Evolutionary conservation across 2,888 invertebrate species (phyloP), one percentile per base, ranked within the genome.

Genomic region (Eueremaeus valkanovi): DNA sequence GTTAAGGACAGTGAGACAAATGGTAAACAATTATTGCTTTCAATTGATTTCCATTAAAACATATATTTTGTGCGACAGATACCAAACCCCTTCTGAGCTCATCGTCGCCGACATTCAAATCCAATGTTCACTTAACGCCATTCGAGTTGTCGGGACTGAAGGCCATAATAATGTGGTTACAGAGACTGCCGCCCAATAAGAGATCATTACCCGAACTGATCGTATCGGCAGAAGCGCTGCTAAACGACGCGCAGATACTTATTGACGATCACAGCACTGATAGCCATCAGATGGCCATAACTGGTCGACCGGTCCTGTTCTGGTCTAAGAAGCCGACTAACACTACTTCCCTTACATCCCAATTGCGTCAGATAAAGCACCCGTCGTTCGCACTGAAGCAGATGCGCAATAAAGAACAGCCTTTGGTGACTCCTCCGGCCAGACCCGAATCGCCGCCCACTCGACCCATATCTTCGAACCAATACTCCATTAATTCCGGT

Each of bases 161-260:
- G 80, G 92, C 92, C 73, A 92, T 97, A 80, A 92, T 95, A 27
- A 90, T 92, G 88, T 95, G 93, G 85, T 86, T 97, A 24, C 93
- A 94, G 82, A 90, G 91, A 82, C 85, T 96, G 81, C 93, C 96
- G 18, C 89, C 91, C 0, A 91, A 91, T 77, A 92, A 93, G 82
- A 94, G 94, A 84, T 92, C 91, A 75, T 92, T 97, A 40, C 97
- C 97, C 1, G 94, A 93, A 80, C 85, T 96, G 72, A 89, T 97
- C 29, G 88, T 89, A 0, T 92, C 96, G 83, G 93, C 96, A 0
- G 92, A 95, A 51, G 91, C 91, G 0, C 85, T 97, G 51, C 91
- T 97, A 73, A 89, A 90, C 78, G 95, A 96, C 82, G 92, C 95
- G 5, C 82, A 82, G 81, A 83, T 91, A 9, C 83, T 96, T 78